Evolutionary conservation across 2,888 invertebrate genomes (phyloP), one percentile per base, ranked within the genome.

Genomic region (Azorinus chamasolen): DNA sequence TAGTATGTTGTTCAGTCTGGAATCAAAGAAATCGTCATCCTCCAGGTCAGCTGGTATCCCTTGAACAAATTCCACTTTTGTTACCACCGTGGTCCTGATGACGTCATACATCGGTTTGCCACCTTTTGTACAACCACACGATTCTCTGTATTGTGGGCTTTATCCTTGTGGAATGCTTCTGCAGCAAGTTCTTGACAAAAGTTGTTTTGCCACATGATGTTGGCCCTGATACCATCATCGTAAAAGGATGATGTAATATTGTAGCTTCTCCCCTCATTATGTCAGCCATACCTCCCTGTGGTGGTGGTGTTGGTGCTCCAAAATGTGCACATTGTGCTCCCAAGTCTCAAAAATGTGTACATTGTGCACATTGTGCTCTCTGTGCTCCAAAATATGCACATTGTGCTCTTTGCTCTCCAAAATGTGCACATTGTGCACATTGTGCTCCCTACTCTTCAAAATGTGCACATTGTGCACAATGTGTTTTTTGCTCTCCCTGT

Each of bases 11-110:
- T 51, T 46, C 5, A 45, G n/a, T 25, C 4, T 25, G 6, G 51
- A 16, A 50, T 61, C 61, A 61, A 61, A 61, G 61, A 61, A 61
- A 10, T 61, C 61, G 48, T 61, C 61, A 4, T 61, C 61, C 6
- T 61, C 61, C 48, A 61, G 27, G 32, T 48, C 61, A 22, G 12
- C 27, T n/a, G 45, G 59, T 24, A 59, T 46, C 3, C 51, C 51
- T 20, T 51, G 22, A 14, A 51, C 20, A 51, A 51, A 51, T 20
- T 20, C 5, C 5, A 51, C 51, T 51, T 6, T 8, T 5, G 51
- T 8, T 20, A 4, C 2, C 20, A 51, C 51, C 6, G 25, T 24
- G 4, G 12, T 24, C 8, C 16, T 3, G 20, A 51, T 20, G 6
- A 16, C 4, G 46, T 5, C 20, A 20, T 46, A 46, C 4, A 46